phyloP scores from a whole-genome alignment of 2,797 vertebrate species.

The Oryzias dopingdopingensis region DNA sequence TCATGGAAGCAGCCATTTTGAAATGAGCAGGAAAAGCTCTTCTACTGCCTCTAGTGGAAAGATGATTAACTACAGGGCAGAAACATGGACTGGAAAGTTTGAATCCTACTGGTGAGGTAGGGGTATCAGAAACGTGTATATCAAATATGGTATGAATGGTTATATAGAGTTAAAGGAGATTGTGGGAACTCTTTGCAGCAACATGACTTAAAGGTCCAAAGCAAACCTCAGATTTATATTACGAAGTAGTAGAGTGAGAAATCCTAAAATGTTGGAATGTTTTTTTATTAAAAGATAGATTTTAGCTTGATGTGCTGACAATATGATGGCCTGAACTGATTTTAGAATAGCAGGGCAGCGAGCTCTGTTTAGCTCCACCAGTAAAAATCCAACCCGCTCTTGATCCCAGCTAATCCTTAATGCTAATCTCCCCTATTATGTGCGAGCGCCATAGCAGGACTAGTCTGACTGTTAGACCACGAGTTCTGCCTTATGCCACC shows the following conservation, averaged over 20 bases:
- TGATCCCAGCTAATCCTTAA: constrained; percentile 72
- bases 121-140: no score
- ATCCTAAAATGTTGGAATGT: no score
- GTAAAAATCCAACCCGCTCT: constrained; percentile 40
- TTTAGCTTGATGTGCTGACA: constrained; percentile 4
- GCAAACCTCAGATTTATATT: no score
- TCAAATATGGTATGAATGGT: no score
- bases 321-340: constrained; percentile 17
- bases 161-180: constrained; percentile 1
- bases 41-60: no score
- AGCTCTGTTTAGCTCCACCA: constrained; percentile 63
- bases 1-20: no score
- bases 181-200: not conserved
- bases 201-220: no score
- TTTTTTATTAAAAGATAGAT: not conserved
- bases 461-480: constrained; percentile 51
- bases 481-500: constrained; percentile 38
- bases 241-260: no score
- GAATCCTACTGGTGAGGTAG: no score
- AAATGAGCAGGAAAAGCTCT: no score
- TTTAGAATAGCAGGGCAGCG: constrained; percentile 59
- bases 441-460: constrained; percentile 59
- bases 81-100: no score
- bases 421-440: constrained; percentile 67
- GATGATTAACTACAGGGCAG: no score